Evolutionary conservation across 53 echinoderm and acorn worm species (phyloP).

Genomic region (Paelopatides confundens): DNA sequence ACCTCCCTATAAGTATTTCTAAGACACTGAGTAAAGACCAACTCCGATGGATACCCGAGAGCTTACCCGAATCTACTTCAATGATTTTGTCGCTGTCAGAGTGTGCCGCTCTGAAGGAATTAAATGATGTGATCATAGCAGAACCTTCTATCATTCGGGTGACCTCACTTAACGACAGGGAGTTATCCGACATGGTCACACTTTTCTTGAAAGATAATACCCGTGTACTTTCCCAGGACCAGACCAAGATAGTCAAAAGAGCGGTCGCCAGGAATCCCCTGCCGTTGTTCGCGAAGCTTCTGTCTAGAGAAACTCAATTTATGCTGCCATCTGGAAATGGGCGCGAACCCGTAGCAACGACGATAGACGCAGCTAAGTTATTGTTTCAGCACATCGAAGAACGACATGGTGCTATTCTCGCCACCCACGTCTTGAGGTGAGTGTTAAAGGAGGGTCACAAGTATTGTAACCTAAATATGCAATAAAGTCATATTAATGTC

Average conservation of each 20-base stretch:
- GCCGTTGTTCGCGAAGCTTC: slow-evolving; percentile 91
- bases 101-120: slow-evolving; percentile 77
- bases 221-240: slow-evolving; percentile 85
- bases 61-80: slow-evolving; percentile 75
- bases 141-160: slow-evolving; percentile 87
- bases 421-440: slow-evolving; percentile 82
- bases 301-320: slow-evolving; percentile 93
- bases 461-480: no score
- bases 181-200: slow-evolving; percentile 89
- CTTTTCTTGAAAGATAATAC: slow-evolving; percentile 84
- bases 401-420: slow-evolving; percentile 77
- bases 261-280: slow-evolving; percentile 89
- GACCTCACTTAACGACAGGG: slow-evolving; percentile 77
- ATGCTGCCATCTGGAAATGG: slow-evolving; percentile 96
- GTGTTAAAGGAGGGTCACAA: no score
- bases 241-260: slow-evolving; percentile 92
- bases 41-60: slow-evolving; percentile 83
- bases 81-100: slow-evolving; percentile 86
- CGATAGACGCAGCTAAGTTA: slow-evolving; percentile 81
- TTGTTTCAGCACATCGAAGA: slow-evolving; percentile 94
- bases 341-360: slow-evolving; percentile 84
- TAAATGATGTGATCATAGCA: slow-evolving; percentile 82
- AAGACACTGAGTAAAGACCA: slow-evolving; percentile 73
- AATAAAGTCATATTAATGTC: no score
- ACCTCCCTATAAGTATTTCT: slow-evolving; percentile 71